phyloP scores from a whole-genome alignment of 2,888 invertebrate species.

The Agriopis marginaria region DNA sequence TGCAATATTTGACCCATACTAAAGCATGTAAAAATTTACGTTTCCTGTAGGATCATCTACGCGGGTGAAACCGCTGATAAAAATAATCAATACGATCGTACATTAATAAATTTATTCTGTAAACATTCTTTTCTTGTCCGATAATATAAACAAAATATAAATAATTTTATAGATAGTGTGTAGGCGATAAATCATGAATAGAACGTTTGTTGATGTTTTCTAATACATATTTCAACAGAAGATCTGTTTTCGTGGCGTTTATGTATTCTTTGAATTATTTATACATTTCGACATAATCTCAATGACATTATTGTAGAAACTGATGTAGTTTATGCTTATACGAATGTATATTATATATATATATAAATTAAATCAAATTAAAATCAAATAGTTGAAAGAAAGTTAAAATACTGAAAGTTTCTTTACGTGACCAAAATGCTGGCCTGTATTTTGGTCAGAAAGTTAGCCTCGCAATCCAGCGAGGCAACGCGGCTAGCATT shows the following conservation, averaged over 20 bases:
- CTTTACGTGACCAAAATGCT: too few species aligned
- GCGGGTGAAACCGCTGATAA: neutral
- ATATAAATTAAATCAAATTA: too few species aligned
- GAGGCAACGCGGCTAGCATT: too few species aligned
- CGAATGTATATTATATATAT: too few species aligned
- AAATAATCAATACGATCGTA: conserved; percentile 4
- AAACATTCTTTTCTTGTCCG: conserved; percentile 31
- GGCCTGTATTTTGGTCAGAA: too few species aligned
- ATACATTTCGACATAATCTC: neutral
- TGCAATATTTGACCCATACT: too few species aligned
- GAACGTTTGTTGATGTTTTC: conserved; percentile 30
- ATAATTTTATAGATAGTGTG: conserved; percentile 19
- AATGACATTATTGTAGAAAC: too few species aligned
- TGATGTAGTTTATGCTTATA: too few species aligned
- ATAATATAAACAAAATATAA: conserved; percentile 38
- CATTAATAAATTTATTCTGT: conserved; percentile 5
- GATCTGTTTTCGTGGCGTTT: neutral
- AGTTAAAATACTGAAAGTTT: too few species aligned
- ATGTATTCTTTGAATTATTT: neutral
- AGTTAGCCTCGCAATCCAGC: too few species aligned
- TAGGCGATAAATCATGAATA: conserved; percentile 34
- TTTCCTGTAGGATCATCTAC: neutral
- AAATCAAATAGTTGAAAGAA: too few species aligned
- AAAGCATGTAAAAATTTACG: neutral
- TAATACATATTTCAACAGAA: conserved; percentile 12